Evolutionary conservation across 2,113 vertebrate genomes (phyloP).

Genomic region (Pseudonaja textilis): DNA sequence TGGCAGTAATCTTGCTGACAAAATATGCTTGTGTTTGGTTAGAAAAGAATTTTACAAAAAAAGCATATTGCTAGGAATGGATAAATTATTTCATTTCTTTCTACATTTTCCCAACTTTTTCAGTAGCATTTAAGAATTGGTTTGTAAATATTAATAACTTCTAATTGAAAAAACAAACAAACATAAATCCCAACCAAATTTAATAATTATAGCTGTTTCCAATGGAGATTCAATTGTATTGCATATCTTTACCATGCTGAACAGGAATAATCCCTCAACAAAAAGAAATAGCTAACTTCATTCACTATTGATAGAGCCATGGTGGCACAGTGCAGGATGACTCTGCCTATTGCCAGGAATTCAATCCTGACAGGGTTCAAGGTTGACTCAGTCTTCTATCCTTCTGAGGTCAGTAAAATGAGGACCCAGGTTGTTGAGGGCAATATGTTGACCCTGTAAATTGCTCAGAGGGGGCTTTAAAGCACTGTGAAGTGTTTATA

Average conservation of each 20-base stretch:
- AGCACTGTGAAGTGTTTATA: too few relatives aligned
- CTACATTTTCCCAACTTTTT: not conserved
- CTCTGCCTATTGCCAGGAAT: too few relatives aligned
- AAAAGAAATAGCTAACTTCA: not conserved
- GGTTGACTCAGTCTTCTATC: too few relatives aligned
- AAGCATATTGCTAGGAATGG: not conserved
- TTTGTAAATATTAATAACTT: not conserved
- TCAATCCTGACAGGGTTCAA: too few relatives aligned
- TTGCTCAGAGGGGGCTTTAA: too few relatives aligned
- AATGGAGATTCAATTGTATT: not conserved
- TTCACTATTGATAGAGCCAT: not conserved
- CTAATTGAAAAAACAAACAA: not conserved
- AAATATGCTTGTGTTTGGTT: not conserved
- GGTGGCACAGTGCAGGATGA: too few relatives aligned
- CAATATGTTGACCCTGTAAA: too few relatives aligned
- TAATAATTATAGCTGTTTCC: not conserved
- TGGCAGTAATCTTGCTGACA: not conserved
- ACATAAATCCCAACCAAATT: not conserved
- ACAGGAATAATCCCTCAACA: not conserved
- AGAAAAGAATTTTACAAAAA: not conserved
- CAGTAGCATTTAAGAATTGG: not conserved
- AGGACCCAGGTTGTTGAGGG: too few relatives aligned
- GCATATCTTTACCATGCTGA: not conserved
- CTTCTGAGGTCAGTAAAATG: too few relatives aligned
- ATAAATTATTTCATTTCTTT: not conserved